Evolutionary conservation across 2,888 invertebrate genomes (phyloP).

Genomic region (Phortica magna): DNA sequence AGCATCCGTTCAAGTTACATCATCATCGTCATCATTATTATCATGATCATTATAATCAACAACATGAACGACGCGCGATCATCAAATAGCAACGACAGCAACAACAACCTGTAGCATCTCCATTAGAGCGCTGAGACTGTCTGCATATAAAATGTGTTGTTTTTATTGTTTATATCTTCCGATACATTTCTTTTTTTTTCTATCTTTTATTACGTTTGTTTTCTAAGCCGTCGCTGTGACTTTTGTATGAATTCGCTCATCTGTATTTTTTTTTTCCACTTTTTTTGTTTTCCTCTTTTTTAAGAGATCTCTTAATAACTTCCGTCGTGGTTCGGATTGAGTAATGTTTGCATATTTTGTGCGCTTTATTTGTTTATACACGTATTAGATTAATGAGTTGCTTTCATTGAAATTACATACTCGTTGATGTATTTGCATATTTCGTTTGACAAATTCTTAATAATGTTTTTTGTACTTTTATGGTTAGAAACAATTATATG

Average conservation of each 20-base stretch:
- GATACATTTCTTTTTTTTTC: slow-evolving; percentile 18
- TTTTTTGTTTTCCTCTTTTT: background rate
- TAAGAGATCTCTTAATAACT: slow-evolving; percentile 12
- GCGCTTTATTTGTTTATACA: slow-evolving; percentile 10
- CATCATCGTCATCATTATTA: background rate
- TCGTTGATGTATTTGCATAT: background rate
- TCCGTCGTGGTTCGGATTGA: background rate
- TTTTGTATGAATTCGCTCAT: slow-evolving; percentile 16
- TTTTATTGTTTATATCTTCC: slow-evolving; percentile 21
- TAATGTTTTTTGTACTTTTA: background rate
- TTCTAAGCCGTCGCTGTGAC: background rate
- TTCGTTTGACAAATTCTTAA: background rate
- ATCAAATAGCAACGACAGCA: background rate
- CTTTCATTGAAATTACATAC: background rate
- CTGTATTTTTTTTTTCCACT: background rate
- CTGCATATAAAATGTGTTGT: slow-evolving; percentile 7
- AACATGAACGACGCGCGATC: background rate
- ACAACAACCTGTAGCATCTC: background rate
- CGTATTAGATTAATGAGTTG: background rate
- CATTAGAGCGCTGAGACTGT: background rate
- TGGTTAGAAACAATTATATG: background rate
- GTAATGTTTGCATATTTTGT: slow-evolving; percentile 6
- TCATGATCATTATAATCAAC: background rate
- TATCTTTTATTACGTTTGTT: background rate
- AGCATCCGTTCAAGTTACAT: background rate